Conservation (phyloP, 2,797 vertebrate species). For the Myotis daubentonii region DNA sequence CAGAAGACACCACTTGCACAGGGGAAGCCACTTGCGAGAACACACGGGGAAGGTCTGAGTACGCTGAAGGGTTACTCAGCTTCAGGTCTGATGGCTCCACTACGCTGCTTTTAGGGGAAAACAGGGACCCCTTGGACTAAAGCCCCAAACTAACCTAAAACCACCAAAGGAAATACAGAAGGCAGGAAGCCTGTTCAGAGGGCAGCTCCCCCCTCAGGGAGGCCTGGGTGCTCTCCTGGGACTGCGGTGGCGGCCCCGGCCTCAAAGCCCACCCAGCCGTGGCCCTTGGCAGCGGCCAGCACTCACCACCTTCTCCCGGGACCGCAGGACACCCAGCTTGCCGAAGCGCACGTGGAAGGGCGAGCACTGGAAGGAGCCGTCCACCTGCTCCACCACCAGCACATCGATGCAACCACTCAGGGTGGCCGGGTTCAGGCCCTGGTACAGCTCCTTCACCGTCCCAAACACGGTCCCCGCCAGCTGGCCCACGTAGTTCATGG, state of each 20-base stretch:
- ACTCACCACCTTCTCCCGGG: slow-evolving; percentile 96
- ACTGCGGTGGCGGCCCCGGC: not conserved
- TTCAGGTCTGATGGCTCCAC: not conserved
- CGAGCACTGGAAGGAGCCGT: slow-evolving; percentile 94
- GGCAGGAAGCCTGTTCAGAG: not conserved
- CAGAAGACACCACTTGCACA: not conserved
- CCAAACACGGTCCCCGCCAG: slow-evolving; percentile 94
- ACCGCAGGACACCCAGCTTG: slow-evolving; percentile 95
- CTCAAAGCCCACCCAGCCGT: not conserved
- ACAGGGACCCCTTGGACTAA: not conserved
- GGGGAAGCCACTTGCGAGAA: not conserved
- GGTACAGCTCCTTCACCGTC: slow-evolving; percentile 94
- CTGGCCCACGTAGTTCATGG: slow-evolving; percentile 97
- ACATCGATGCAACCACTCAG: slow-evolving; percentile 95
- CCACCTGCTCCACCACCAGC: slow-evolving; percentile 93
- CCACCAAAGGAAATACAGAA: not conserved
- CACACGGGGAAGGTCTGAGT: not conserved
- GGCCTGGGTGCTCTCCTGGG: not conserved
- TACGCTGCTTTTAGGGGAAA: not conserved
- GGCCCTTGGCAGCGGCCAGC: not conserved
- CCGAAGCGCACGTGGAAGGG: slow-evolving; percentile 97
- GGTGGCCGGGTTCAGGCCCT: slow-evolving; percentile 93
- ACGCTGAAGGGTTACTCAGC: not conserved
- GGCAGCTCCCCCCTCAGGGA: not conserved
- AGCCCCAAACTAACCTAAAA: not conserved